These are phyloP conservation scores for Discoglossus pictus DNA, from an alignment of 2,797 vertebrate genomes.

Conservation along the genomic window DNA sequence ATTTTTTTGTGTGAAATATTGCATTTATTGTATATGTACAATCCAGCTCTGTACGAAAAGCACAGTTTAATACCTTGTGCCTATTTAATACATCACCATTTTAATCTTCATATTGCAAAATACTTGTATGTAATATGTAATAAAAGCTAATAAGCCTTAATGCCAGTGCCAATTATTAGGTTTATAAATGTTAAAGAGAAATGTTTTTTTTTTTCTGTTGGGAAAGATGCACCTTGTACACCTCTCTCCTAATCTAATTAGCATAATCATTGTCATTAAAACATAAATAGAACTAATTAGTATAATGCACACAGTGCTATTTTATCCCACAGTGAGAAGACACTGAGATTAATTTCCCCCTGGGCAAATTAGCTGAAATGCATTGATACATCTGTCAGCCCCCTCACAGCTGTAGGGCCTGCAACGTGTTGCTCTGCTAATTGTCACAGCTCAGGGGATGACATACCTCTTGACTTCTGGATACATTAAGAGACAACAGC, in stretches of 20 bases:
- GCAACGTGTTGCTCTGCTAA: conserved; percentile 24
- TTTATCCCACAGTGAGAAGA: conserved; percentile 38
- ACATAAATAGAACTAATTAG: conserved; percentile 50
- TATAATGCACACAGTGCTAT: conserved; percentile 43
- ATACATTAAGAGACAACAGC: conserved; percentile 8
- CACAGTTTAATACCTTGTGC: no score
- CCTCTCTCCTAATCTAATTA: conserved; percentile 41
- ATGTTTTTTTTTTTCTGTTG: background rate
- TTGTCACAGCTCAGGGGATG: conserved; percentile 8
- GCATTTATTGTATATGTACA: no score
- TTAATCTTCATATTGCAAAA: no score
- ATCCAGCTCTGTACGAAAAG: no score
- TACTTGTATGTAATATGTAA: background rate
- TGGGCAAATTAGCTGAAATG: conserved; percentile 42
- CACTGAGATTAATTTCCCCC: conserved; percentile 38
- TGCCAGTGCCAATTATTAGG: background rate
- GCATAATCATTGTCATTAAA: conserved; percentile 49
- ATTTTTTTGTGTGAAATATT: no score
- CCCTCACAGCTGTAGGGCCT: conserved; percentile 31
- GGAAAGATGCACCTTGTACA: conserved; percentile 21
- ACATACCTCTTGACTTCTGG: conserved; percentile 5
- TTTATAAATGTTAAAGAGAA: background rate
- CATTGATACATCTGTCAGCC: conserved; percentile 48
- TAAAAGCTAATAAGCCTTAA: conserved; percentile 4
- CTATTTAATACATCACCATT: no score